Conservation (phyloP, 37 sponge, comb jelly and placozoan species). For the Beroe forskalii region DNA sequence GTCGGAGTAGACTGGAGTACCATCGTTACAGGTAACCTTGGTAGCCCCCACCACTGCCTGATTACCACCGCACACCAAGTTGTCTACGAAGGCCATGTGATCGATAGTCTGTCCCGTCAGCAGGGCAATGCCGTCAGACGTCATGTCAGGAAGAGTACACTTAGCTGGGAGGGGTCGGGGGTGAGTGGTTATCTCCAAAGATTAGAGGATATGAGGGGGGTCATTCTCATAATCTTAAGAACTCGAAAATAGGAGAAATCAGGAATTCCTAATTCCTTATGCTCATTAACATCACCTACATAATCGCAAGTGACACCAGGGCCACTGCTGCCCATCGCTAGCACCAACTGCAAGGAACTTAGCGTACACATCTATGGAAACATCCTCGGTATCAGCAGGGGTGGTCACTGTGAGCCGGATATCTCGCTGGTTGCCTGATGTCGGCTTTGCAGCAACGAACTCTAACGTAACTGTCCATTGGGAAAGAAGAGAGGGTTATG, state of each 20-base stretch:
- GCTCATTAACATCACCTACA: no score
- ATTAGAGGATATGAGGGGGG: not conserved
- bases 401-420: not conserved
- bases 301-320: no score
- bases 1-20: not conserved
- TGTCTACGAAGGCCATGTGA: not conserved
- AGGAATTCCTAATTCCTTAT: no score
- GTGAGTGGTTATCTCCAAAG: not conserved
- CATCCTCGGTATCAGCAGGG: not conserved
- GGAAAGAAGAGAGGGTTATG: no score
- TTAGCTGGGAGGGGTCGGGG: constrained; percentile 11
- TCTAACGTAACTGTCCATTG: not conserved
- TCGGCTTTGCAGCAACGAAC: not conserved
- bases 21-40: constrained; percentile 6
- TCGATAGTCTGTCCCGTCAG: not conserved
- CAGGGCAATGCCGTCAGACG: not conserved
- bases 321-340: no score
- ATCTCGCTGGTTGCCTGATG: not conserved
- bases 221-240: not conserved
- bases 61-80: not conserved
- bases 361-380: not conserved
- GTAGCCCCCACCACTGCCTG: not conserved
- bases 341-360: no score
- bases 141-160: not conserved
- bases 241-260: not conserved